Percentiles rank a stretch among this genome's conserved stretches.
Conservation (phyloP, 2,797 vertebrate species). For the Helarctos malayanus region DNA sequence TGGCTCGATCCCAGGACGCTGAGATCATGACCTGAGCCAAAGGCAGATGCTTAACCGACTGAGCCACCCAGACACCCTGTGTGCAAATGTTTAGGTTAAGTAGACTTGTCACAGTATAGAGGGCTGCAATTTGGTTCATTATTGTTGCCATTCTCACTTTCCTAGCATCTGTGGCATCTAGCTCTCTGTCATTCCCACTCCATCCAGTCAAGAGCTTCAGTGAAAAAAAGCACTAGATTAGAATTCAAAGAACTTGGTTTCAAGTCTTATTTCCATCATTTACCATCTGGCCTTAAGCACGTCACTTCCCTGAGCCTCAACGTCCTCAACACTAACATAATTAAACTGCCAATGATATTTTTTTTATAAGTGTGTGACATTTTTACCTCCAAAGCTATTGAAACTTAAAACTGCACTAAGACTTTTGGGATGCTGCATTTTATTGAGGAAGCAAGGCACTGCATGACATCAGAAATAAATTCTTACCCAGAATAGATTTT, state of each 20-base stretch:
- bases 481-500: background rate
- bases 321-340: background rate
- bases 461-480: background rate
- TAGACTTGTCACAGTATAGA: background rate
- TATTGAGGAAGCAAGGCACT: background rate
- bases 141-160: background rate
- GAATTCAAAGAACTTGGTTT: constrained; percentile 31
- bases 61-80: background rate
- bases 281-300: background rate
- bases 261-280: background rate
- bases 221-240: background rate
- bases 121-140: background rate
- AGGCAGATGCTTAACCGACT: background rate
- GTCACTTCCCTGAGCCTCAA: background rate
- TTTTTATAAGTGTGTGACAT: background rate
- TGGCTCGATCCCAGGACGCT: background rate
- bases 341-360: background rate
- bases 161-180: background rate
- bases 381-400: constrained; percentile 34
- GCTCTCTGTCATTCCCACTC: background rate
- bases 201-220: background rate
- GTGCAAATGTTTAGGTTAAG: background rate
- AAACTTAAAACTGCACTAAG: background rate
- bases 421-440: background rate
- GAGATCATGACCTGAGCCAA: background rate